Evolutionary conservation across 2,888 invertebrate species (phyloP).

Genomic region (Trachelus troglodyta): DNA sequence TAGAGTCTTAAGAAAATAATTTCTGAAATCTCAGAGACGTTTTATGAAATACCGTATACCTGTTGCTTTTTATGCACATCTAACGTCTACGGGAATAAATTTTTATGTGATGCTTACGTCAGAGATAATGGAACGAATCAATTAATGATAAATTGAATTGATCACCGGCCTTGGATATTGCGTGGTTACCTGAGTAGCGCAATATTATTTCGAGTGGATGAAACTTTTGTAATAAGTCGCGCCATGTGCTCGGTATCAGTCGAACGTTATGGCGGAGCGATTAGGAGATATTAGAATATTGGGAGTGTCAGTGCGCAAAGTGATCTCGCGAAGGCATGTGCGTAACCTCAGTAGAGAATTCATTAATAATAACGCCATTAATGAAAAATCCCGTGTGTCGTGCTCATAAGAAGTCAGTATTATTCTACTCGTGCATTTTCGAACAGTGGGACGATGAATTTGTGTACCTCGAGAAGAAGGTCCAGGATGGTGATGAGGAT

Average conservation of each 20-base stretch:
- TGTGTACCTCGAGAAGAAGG: background rate
- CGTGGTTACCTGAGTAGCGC: no score
- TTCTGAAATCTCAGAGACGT: no score
- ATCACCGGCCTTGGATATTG: no score
- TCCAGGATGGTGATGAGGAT: background rate
- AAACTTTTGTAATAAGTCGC: no score
- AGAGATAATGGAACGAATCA: slow-evolving; percentile 15
- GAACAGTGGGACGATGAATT: slow-evolving; percentile 12
- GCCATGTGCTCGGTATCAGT: no score
- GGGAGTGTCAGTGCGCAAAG: no score
- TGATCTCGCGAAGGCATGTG: slow-evolving; percentile 8
- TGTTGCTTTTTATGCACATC: no score
- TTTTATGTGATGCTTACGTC: background rate
- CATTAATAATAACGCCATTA: slow-evolving; percentile 11
- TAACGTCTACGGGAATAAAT: background rate
- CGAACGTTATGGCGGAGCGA: no score
- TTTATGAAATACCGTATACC: no score
- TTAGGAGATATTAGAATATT: no score
- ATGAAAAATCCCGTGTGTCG: slow-evolving; percentile 9
- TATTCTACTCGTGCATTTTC: slow-evolving; percentile 6
- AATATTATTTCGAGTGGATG: no score
- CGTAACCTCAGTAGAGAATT: slow-evolving; percentile 9
- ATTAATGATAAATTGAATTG: slow-evolving; percentile 7
- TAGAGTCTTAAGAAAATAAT: no score
- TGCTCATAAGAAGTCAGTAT: slow-evolving; percentile 1